Base-by-base conservation (phyloP, 1,140 invertebrate species). In the Ceratina australensis region DNA sequence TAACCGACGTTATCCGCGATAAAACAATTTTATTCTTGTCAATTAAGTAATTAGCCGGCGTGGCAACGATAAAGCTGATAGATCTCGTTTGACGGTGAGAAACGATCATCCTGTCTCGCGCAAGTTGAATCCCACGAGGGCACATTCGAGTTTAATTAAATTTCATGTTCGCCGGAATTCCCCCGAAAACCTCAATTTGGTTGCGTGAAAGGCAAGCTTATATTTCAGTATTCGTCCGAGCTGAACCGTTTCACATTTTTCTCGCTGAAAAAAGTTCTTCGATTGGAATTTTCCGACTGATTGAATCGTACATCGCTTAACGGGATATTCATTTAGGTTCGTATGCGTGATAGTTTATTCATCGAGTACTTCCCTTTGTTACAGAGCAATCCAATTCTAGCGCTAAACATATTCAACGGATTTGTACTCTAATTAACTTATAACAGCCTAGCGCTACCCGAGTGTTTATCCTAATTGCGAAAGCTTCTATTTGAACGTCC, bases 391-490 rank as follows among this genome's bases (percentile, higher is more conserved):
- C 47, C 50, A 54, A 71, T 63, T 42, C 56, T 0, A n/a, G 0
- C 2, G 7, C 2, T n/a, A 1, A 8, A 4, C 3, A 12, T 10
- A 52, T 54, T 54, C 60, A 77, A 54, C 49, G 22, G 7, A 22
- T 47, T 15, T 22, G 26, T 50, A 18, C 50, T 52, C 20, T 61
- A 77, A 77, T 77, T 77, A 71, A 20, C 28, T n/a, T 54, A 54
- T 2, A 3, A 24, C 1, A 3, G 13, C 12, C 28, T 42, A 13
- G 13, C 22, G 15, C 4, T 15, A 42, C 0, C 10, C 0, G 26
- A 61, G 28, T 52, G 61, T 71, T 71, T 69, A 60, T 63, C 52
- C 49, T 71, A 77, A 77, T 77, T 77, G 49, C n/a, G 10, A 24
- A 22, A 69, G 50, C 7, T 3, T 7, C 47, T 49, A 54, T 71